Conservation (phyloP, 1,140 invertebrate species). For the Drosophila neocordata region DNA sequence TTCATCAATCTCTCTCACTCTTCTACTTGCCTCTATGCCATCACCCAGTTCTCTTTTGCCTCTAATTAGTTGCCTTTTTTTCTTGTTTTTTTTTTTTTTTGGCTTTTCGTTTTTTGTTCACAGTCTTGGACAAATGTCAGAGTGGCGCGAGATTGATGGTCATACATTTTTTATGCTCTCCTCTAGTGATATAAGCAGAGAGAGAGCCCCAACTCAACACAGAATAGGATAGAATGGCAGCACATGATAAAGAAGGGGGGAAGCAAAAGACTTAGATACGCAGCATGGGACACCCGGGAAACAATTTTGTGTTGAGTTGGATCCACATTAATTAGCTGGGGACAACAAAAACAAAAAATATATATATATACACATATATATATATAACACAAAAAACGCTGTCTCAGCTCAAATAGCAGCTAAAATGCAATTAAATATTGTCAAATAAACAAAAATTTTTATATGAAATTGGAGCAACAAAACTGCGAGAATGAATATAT, state of each 20-base stretch:
- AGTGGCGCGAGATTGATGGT: constrained; percentile 66
- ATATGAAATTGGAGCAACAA: constrained; percentile 21
- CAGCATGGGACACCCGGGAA: constrained; percentile 14
- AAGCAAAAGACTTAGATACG: background rate
- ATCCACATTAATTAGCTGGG: constrained; percentile 9
- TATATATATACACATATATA: too few relatives aligned
- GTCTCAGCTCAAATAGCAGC: constrained; percentile 34
- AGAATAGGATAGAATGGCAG: background rate
- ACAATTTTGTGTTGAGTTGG: constrained; percentile 8
- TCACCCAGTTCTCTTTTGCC: constrained; percentile 20
- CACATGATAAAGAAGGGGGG: background rate
- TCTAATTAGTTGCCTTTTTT: constrained; percentile 74
- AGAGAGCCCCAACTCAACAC: background rate
- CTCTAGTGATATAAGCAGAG: constrained; percentile 49
- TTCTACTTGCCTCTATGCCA: constrained; percentile 14
- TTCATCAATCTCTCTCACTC: constrained; percentile 12
- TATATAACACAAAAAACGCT: too few relatives aligned
- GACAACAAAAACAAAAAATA: background rate
- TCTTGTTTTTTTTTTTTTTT: constrained; percentile 19
- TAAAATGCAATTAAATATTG: constrained; percentile 20
- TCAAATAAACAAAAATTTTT: constrained; percentile 9
- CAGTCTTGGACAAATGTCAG: constrained; percentile 45
- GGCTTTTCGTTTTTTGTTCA: constrained; percentile 16
- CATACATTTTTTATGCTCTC: constrained; percentile 67
- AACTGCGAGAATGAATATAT: constrained; percentile 8